phyloP scores from a whole-genome alignment of 2,113 vertebrate genomes.

The Trachemys scripta region DNA sequence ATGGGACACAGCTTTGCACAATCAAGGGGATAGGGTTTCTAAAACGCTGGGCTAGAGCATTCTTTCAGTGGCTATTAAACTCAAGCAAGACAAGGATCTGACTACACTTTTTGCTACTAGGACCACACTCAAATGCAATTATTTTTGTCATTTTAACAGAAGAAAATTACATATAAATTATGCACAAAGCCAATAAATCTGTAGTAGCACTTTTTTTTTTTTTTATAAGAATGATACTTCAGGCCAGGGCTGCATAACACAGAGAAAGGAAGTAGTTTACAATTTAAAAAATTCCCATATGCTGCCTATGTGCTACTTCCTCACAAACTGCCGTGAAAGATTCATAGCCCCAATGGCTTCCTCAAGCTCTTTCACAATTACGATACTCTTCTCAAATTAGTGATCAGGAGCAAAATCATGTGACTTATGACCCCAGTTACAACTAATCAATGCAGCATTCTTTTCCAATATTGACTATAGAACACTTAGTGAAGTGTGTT shows the following conservation, averaged over 20 bases:
- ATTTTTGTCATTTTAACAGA: slow-evolving; percentile 7
- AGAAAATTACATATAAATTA: neutral
- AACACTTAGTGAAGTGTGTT: neutral
- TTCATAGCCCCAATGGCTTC: neutral
- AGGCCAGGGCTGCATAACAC: neutral
- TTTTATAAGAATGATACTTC: neutral
- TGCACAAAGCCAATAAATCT: neutral
- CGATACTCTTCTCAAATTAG: neutral
- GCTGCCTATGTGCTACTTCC: neutral
- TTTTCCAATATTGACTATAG: neutral
- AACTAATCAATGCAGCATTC: neutral
- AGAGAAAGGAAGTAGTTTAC: neutral
- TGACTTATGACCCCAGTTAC: neutral
- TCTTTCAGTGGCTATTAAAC: neutral
- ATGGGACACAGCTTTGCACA: neutral
- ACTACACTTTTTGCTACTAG: neutral
- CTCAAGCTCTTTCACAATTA: neutral
- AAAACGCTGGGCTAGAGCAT: neutral
- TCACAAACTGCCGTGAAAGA: neutral
- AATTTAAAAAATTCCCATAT: neutral
- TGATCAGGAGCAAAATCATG: neutral
- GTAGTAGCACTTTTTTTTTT: slow-evolving; percentile 8
- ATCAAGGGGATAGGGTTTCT: neutral
- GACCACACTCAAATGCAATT: neutral
- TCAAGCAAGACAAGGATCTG: neutral